Base-by-base conservation (phyloP, 2,888 invertebrate species). In the Maniola hyperantus region DNA sequence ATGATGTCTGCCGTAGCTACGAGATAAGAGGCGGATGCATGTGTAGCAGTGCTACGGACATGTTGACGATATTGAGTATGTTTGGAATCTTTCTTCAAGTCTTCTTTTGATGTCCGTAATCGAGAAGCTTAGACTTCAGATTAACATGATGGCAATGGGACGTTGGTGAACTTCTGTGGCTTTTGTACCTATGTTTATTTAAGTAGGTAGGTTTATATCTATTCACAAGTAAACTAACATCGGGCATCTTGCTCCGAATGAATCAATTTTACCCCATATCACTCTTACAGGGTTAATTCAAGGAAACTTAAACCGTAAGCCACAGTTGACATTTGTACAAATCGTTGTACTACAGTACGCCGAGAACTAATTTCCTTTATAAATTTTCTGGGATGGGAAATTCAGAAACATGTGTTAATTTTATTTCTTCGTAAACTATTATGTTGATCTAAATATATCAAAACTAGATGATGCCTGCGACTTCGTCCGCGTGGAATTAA, bases 281-380 rank as follows among this genome's bases (percentile, higher is more conserved):
- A 44, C 20, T 44, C 4, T 58, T n/a, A 6, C 33, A 46, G 26
- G 44, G 20, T 58, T 42, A 33, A 46, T 26, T 26, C 44, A n/a
- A 58, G 58, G 44, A 58, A 58, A 58, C 58, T 58, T 26, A 33
- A 55, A 58, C 26, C 42, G 7, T 58, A 26, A 20, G 26, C 26
- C 26, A 18, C 55, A 26, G 58, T 46, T 33, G 58, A 58, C 58
- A 46, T 58, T 46, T 26, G 26, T 58, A 58, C 44, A 58, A 58
- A 58, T 58, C 58, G 58, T 58, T 44, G 58, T 39, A 58, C n/a
- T 46, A 11, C 58, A 33, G 26, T 46, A 46, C 44, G 33, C 58
- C 42, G 44, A 46, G 58, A 46, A 58, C 26, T n/a, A 46, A 58
- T 44, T 58, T 58, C 58, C 58, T 26, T 26, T 33, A 55, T 39